Evolutionary conservation across 2,797 vertebrate genomes (phyloP), one percentile per base, ranked within the genome.

Genomic region (Manis pentadactyla): DNA sequence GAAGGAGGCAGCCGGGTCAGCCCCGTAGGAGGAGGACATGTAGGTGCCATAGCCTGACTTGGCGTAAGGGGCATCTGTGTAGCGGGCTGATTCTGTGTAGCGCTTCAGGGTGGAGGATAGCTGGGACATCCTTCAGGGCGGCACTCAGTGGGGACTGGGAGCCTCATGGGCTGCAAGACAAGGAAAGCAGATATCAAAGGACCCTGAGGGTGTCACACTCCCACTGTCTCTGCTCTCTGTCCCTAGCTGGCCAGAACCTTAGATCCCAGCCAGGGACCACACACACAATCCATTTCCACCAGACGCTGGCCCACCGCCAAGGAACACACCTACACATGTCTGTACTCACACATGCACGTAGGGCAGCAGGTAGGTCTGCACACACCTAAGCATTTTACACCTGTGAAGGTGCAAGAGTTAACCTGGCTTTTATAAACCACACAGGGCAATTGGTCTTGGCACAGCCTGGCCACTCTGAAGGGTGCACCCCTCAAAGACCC

Each of bases 61-160:
- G 98, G 98, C 98, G 97, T 99, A 99, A 98, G 99, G 99, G 96
- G 98, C 97, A 98, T 99, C 99, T 15, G 98, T 94, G 57, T 99
- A 99, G 98, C 97, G 98, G 93, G 98, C 96, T 0, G 98, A 97
- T 77, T 98, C 98, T 1, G 98, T 97, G 57, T 99, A 99, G 69
- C 99, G 99, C 99, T 99, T 99, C 98, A 99, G 98, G 77, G 99
- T 99, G 98, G 99, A 99, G 97, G 99, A 99, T 95, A 99, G 99
- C 92, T 99, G 99, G 98, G 99, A 99, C 99, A 99, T 99, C 98
- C 98, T 99, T 98, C 98, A 99, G 99, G 99, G 97, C 95, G 97
- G 98, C 94, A 98, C 73, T 98, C 97, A 97, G 98, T 57, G 53
- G 97, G 97, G 93, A 96, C 98, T 98, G 98, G 99, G 98, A 99